Percentiles rank a stretch among this genome's conserved stretches.
These are phyloP conservation scores for Ornithoptera priamus DNA, from an alignment of 2,888 invertebrate species.

Conservation along the genomic window DNA sequence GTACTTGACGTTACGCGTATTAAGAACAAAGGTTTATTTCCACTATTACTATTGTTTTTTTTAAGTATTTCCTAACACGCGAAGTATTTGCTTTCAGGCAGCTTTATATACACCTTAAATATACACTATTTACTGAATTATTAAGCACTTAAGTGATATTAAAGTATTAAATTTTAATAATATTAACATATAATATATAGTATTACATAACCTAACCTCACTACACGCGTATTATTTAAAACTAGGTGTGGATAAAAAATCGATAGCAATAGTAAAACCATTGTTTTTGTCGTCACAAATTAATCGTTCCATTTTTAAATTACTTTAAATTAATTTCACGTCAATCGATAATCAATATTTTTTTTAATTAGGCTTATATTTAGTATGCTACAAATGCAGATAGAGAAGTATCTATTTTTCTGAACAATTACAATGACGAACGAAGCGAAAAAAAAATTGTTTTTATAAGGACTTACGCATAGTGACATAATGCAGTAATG, in stretches of 20 bases:
- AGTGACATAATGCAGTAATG: conserved; percentile 69
- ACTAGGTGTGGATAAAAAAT: not conserved
- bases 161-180: not conserved
- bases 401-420: not conserved
- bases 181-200: not conserved
- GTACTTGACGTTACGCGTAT: not conserved
- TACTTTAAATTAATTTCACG: not conserved
- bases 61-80: conserved; percentile 13
- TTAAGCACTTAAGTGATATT: too few relatives aligned
- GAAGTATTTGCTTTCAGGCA: not conserved
- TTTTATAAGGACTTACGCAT: conserved; percentile 39
- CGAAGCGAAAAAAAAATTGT: conserved; percentile 15
- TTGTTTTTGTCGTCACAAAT: too few relatives aligned
- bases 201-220: conserved; percentile 74
- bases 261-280: not conserved
- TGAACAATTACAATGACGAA: conserved; percentile 13
- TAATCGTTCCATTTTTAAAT: not conserved
- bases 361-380: not conserved
- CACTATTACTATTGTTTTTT: conserved; percentile 1
- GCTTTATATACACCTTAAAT: too few relatives aligned
- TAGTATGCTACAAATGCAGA: not conserved
- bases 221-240: not conserved
- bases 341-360: conserved; percentile 2
- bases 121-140: too few relatives aligned
- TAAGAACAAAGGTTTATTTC: conserved; percentile 19